Base-by-base conservation (phyloP, 2,113 vertebrate genomes). In the Nansenia antarctica region DNA sequence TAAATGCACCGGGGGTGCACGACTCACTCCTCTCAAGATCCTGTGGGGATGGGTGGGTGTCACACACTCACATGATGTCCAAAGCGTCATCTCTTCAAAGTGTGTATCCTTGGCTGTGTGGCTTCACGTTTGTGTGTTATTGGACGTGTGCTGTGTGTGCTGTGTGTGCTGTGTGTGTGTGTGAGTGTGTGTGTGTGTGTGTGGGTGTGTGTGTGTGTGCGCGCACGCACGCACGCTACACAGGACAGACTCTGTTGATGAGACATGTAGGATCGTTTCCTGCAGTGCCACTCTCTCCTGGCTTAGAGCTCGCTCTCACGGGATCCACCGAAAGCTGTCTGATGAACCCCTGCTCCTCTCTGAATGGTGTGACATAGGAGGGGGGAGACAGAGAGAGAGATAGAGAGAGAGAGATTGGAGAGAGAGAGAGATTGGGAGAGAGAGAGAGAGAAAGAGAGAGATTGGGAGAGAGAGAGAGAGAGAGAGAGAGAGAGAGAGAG, bases 251-350 rank as follows among this genome's bases (percentile, higher is more conserved):
- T 26, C 53, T 5, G 31, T n/a, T 66, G 47, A 53, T 35, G 22
- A 53, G n/a, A 53, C 6, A 11, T 69, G 66, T 55, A 1, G 18
- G 34, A 68, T 72, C 34, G 67, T 24, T 62, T 73, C 73, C 71
- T 9, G 70, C 67, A 74, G 66, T n/a, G 61, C 57, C 76, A 66
- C 69, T 54, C 12, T 54, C n/a, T 72, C 73, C 73, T 32, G 2
- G 66, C 67, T 81, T 45, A 42, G 34, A 76, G 81, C 35, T 26
- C 22, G 31, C 68, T 80, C 86, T 82, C 82, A 34, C 6, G 74
- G 86, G 83, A 82, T 34, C 39, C 24, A 24, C 8, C 27, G 82
- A 85, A 88, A 82, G 77, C 76, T 86, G 78, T 80, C 78, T 69
- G 78, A 77, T 67, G 77, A 82, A 79, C 70, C 77, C 22, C 68